Percentiles rank a stretch among this genome's conserved stretches.
Evolutionary conservation across 2,888 invertebrate genomes (phyloP).

Genomic region (Apodemia duryi): DNA sequence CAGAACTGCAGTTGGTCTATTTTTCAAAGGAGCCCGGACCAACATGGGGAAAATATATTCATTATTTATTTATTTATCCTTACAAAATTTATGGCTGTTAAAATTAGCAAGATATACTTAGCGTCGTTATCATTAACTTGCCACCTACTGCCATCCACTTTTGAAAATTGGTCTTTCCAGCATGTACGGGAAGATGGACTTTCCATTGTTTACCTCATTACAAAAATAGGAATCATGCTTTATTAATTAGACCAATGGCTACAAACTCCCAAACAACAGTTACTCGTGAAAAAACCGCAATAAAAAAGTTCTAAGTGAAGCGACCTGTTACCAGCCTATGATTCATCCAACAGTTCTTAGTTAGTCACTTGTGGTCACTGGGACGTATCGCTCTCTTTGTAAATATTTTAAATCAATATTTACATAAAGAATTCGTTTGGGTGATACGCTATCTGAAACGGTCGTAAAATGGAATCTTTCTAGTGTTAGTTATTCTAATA

Average conservation of each 20-base stretch:
- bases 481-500: constrained; percentile 18
- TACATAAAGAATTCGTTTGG: constrained; percentile 22
- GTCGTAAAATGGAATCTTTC: constrained; percentile 9
- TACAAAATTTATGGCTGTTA: too few species aligned
- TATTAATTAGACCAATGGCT: constrained; percentile 48
- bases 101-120: too few species aligned
- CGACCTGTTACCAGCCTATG: constrained; percentile 55
- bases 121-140: too few species aligned
- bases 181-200: not conserved
- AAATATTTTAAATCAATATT: constrained; percentile 65
- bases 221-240: not conserved
- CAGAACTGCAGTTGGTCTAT: too few species aligned
- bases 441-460: constrained; percentile 20
- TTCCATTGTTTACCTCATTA: not conserved
- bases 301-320: constrained; percentile 53
- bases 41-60: too few species aligned
- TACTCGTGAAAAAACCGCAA: constrained; percentile 63
- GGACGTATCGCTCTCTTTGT: constrained; percentile 33
- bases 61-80: too few species aligned
- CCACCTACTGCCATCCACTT: not conserved
- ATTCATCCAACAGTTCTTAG: constrained; percentile 49
- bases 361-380: constrained; percentile 29
- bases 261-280: constrained; percentile 51
- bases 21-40: too few species aligned
- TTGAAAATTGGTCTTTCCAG: not conserved